Evolutionary conservation across 2,113 vertebrate species (phyloP).

Genomic region (Dasyprocta punctata): DNA sequence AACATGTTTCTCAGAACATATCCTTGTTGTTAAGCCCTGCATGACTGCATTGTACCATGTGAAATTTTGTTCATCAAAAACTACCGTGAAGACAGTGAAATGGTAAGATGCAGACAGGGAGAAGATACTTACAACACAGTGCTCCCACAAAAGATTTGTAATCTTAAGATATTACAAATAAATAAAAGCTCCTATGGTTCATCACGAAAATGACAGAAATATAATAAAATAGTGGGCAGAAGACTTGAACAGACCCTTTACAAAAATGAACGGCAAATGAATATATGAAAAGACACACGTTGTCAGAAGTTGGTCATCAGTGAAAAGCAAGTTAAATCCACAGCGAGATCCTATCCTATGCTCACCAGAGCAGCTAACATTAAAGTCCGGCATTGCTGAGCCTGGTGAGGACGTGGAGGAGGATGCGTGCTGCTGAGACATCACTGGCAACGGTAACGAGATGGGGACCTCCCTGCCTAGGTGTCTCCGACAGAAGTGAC

Average conservation of each 20-base stretch:
- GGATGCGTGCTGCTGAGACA: background rate
- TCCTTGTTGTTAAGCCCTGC: background rate
- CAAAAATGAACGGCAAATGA: background rate
- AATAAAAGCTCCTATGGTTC: background rate
- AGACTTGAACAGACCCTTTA: background rate
- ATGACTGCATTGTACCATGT: background rate
- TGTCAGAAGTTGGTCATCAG: background rate
- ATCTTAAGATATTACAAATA: background rate
- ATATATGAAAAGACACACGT: background rate
- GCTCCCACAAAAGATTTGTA: background rate
- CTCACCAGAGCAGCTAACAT: background rate
- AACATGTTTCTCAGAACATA: background rate
- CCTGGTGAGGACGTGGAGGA: background rate
- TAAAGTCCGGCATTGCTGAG: background rate
- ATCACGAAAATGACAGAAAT: constrained; percentile 25
- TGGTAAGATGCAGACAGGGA: background rate
- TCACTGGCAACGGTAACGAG: background rate
- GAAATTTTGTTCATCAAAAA: background rate
- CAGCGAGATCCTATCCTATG: background rate
- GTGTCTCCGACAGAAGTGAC: background rate
- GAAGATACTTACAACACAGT: background rate
- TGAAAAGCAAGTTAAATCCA: background rate
- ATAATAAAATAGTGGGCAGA: background rate
- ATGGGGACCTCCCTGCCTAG: background rate
- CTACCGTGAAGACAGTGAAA: background rate